A percentile compares a stretch with the other conserved stretches of the same genome.
phyloP scores from a whole-genome alignment of 2,113 vertebrate genomes.

The Antechinus flavipes region DNA sequence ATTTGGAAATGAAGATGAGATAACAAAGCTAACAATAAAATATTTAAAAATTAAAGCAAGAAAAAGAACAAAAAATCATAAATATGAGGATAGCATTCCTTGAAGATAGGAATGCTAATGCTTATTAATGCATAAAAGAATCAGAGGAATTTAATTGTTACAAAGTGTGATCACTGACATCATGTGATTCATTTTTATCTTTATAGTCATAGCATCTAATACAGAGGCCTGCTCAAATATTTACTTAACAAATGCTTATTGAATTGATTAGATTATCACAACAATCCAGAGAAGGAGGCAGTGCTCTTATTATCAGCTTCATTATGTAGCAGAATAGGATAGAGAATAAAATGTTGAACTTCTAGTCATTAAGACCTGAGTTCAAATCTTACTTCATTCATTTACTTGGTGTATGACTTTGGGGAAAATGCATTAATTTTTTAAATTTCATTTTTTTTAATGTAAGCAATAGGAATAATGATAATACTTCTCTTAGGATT shows the following conservation, averaged over 20 bases:
- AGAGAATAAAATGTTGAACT: not conserved
- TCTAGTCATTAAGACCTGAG: not conserved
- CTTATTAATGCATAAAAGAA: conserved; percentile 20
- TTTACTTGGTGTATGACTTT: not conserved
- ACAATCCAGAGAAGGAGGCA: not conserved
- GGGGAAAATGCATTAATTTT: not conserved
- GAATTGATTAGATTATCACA: not conserved
- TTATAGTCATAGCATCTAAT: not conserved
- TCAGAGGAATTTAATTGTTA: not conserved
- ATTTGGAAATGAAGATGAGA: not conserved
- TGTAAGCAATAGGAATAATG: not conserved
- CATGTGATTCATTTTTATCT: not conserved
- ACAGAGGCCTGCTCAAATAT: not conserved
- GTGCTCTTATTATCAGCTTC: not conserved
- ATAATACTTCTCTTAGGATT: not conserved
- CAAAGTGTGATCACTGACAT: not conserved
- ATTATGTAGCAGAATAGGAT: not conserved
- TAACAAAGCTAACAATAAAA: not conserved
- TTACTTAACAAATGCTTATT: not conserved
- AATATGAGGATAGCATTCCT: not conserved
- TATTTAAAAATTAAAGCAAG: not conserved
- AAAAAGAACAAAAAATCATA: not conserved
- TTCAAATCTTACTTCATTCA: not conserved
- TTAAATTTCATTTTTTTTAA: not conserved
- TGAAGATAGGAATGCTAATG: not conserved